A percentile compares a stretch with the other conserved stretches of the same genome.
Conservation (phyloP, 2,797 vertebrate genomes). For the Trachops cirrhosus region DNA sequence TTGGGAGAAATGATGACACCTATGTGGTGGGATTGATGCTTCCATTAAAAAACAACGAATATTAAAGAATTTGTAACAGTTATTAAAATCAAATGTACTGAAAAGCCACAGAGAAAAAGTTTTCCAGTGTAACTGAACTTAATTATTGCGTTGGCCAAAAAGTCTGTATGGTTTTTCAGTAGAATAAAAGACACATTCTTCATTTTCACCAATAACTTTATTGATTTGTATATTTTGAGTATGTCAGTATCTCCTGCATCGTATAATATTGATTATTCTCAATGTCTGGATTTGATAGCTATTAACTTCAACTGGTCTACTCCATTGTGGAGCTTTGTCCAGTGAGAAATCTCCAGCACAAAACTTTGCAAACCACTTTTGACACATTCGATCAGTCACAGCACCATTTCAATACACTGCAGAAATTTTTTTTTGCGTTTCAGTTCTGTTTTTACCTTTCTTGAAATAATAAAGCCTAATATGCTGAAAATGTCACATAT, state of each 20-base stretch:
- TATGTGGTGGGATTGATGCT: background rate
- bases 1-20: background rate
- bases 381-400: too few relatives aligned
- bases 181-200: background rate
- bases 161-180: background rate
- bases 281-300: background rate
- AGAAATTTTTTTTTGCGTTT: too few relatives aligned
- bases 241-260: background rate
- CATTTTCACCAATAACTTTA: background rate
- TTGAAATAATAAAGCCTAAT: too few relatives aligned
- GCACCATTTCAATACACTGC: too few relatives aligned
- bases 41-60: conserved; percentile 28
- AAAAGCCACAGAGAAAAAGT: conserved; percentile 4
- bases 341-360: background rate
- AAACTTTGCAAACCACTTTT: too few relatives aligned
- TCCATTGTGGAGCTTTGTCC: background rate
- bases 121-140: conserved; percentile 12
- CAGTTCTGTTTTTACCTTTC: too few relatives aligned
- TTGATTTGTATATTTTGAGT: background rate
- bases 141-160: background rate
- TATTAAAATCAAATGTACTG: conserved; percentile 9
- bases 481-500: background rate
- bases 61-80: conserved; percentile 10
- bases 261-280: background rate
- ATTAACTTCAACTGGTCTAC: background rate